Evolutionary conservation across 2,888 invertebrate species (phyloP).

Genomic region (Tachystola acroxantha): DNA sequence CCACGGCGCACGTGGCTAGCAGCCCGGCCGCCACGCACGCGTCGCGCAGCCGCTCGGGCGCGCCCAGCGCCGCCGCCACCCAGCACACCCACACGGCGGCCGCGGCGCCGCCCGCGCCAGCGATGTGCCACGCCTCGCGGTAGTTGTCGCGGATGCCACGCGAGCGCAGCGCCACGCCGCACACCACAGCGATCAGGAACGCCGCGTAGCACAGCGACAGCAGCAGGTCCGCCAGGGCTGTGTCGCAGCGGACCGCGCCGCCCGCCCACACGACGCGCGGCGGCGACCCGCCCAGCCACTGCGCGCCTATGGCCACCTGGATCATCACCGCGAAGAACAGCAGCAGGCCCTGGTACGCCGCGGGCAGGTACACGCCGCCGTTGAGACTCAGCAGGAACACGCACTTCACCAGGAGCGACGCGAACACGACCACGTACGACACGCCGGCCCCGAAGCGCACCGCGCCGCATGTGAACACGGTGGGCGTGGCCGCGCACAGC

Average conservation of each 20-base stretch:
- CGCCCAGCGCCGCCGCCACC: constrained; percentile 89
- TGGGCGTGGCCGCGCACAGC: constrained; percentile 87
- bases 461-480: constrained; percentile 87
- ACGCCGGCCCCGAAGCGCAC: constrained; percentile 90
- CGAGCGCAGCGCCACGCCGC: constrained; percentile 90
- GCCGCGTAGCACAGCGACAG: constrained; percentile 90
- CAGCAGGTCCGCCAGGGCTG: constrained; percentile 84
- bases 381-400: constrained; percentile 95
- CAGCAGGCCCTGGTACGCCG: constrained; percentile 93
- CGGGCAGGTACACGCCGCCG: constrained; percentile 93
- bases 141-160: constrained; percentile 95
- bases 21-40: constrained; percentile 95
- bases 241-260: constrained; percentile 76
- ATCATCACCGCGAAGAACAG: constrained; percentile 94
- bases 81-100: constrained; percentile 93
- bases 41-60: constrained; percentile 88
- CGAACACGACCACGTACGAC: constrained; percentile 91
- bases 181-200: constrained; percentile 90
- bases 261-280: constrained; percentile 61
- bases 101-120: constrained; percentile 90
- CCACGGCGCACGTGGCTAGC: constrained; percentile 88
- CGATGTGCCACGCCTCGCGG: constrained; percentile 94
- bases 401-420: constrained; percentile 94
- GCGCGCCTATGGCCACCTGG: constrained; percentile 90
- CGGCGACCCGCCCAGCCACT: constrained; percentile 91